Evolutionary conservation across 1,140 invertebrate species (phyloP).

Genomic region (Bombus affinis): DNA sequence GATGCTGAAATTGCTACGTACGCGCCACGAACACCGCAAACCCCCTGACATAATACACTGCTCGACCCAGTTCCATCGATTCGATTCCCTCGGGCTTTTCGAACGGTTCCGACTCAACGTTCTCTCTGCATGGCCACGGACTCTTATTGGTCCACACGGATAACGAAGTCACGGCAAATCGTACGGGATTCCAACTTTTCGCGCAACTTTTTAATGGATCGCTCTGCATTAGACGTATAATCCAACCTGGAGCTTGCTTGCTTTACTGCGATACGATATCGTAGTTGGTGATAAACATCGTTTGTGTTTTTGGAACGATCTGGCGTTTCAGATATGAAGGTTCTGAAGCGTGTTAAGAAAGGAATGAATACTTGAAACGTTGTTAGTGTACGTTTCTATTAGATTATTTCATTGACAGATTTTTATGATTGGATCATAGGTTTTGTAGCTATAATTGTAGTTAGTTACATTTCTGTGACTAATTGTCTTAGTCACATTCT

Average conservation of each 20-base stretch:
- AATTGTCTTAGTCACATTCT: not conserved
- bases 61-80: slow-evolving; percentile 60
- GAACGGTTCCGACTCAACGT: not conserved
- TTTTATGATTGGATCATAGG: too few species aligned
- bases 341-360: too few species aligned
- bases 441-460: too few species aligned
- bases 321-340: too few species aligned
- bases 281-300: not conserved
- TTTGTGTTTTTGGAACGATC: not conserved
- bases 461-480: too few species aligned
- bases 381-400: too few species aligned
- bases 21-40: slow-evolving; percentile 29
- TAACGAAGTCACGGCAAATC: slow-evolving; percentile 26
- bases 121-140: not conserved
- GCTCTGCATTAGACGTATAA: not conserved
- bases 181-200: slow-evolving; percentile 40
- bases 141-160: slow-evolving; percentile 13
- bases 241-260: not conserved
- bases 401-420: too few species aligned
- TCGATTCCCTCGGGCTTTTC: slow-evolving; percentile 56
- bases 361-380: too few species aligned
- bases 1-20: slow-evolving; percentile 26
- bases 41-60: slow-evolving; percentile 17
- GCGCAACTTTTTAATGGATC: slow-evolving; percentile 34
- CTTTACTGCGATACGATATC: not conserved